A percentile compares a stretch with the other conserved stretches of the same genome.
phyloP scores from a whole-genome alignment of 2,113 vertebrate species.

The Pelmatolapia mariae region DNA sequence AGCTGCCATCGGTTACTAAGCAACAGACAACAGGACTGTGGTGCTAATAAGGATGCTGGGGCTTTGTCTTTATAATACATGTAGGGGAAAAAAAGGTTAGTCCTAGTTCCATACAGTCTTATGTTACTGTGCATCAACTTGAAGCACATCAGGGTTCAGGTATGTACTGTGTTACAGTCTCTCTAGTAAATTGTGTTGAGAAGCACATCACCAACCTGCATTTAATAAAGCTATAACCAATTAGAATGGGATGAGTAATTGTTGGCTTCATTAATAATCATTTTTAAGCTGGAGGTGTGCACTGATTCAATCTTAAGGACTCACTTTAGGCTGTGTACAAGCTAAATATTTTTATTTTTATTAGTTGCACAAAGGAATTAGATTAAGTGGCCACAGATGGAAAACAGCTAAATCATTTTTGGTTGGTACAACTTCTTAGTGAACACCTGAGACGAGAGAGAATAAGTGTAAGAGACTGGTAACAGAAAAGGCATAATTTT shows the following conservation, averaged over 20 bases:
- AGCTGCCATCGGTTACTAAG: constrained; percentile 31
- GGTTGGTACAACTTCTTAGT: rapidly evolving
- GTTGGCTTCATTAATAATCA: neutral
- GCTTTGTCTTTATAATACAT: constrained; percentile 7
- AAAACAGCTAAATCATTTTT: neutral
- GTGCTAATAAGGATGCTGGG: neutral
- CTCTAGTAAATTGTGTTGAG: rapidly evolving
- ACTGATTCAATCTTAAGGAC: neutral
- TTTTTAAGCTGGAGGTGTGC: neutral
- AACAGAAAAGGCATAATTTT: neutral
- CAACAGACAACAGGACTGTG: constrained; percentile 27
- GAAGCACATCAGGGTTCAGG: neutral
- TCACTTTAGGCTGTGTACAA: neutral
- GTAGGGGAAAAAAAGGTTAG: neutral
- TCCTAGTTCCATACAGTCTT: neutral
- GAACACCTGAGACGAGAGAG: neutral
- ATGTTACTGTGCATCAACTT: neutral
- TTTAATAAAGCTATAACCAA: neutral
- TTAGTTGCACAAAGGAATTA: neutral
- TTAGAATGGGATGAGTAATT: neutral
- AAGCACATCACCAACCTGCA: neutral
- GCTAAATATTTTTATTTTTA: neutral
- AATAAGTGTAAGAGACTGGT: neutral
- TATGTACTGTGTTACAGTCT: neutral
- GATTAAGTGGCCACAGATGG: neutral